These are phyloP conservation scores for Forbesichthys papilliferus DNA, from an alignment of 2,113 vertebrate species.

Conservation along the genomic window DNA sequence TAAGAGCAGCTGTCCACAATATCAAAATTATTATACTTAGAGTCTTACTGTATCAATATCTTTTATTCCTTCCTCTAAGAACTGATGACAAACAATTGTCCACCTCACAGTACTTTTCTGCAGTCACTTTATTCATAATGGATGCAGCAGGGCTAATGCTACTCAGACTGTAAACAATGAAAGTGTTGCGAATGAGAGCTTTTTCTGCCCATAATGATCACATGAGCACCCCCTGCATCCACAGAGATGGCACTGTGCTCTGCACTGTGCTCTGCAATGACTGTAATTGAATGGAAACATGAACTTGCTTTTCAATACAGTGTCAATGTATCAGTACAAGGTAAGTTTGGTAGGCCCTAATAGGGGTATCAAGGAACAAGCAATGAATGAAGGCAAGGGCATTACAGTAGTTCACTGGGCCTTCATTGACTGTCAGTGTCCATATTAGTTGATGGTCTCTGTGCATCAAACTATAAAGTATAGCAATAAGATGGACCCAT, in stretches of 20 bases:
- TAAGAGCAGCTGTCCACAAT: too few relatives aligned
- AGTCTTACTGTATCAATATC: too few relatives aligned
- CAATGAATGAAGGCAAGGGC: background rate
- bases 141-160: too few relatives aligned
- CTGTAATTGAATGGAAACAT: conserved; percentile 40
- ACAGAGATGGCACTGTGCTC: conserved; percentile 17
- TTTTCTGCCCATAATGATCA: conserved; percentile 27
- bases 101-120: too few relatives aligned
- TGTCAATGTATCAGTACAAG: background rate
- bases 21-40: too few relatives aligned
- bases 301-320: conserved; percentile 9
- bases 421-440: background rate
- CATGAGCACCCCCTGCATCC: conserved; percentile 44
- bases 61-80: too few relatives aligned
- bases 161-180: too few relatives aligned
- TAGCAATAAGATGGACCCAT: conserved; percentile 11
- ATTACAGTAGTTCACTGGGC: background rate
- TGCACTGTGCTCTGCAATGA: conserved; percentile 38
- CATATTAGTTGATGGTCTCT: background rate
- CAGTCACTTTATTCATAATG: too few relatives aligned
- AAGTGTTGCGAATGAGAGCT: background rate
- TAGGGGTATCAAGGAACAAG: background rate
- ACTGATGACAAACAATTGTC: too few relatives aligned
- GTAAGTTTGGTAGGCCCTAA: background rate
- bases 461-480: background rate